A percentile compares a stretch with the other conserved stretches of the same genome.
These are phyloP conservation scores for Drosophila anceps DNA, from an alignment of 2,888 invertebrate genomes.

Conservation along the genomic window DNA sequence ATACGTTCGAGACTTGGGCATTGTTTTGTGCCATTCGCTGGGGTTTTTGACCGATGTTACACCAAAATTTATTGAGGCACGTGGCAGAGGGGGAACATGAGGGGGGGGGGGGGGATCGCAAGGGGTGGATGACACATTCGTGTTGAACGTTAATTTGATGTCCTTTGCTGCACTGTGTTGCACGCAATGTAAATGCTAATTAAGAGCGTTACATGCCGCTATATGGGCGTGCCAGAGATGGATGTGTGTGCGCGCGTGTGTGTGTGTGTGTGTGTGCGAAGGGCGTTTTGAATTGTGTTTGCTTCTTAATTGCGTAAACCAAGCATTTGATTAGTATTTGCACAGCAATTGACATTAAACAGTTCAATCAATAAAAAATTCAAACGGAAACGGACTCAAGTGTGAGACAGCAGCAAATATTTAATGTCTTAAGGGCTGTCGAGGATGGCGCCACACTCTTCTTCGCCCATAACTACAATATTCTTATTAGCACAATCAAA, in stretches of 20 bases:
- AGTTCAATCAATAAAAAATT: conserved; percentile 76
- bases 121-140: conserved; percentile 13
- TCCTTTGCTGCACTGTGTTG: conserved; percentile 60
- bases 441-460: background rate
- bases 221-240: conserved; percentile 39
- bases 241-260: conserved; percentile 5
- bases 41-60: conserved; percentile 55
- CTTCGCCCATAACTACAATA: conserved; percentile 33
- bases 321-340: conserved; percentile 77
- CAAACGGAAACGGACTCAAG: conserved; percentile 55
- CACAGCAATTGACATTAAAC: conserved; percentile 76
- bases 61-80: conserved; percentile 10
- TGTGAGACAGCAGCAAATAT: conserved; percentile 71
- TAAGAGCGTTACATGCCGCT: conserved; percentile 48
- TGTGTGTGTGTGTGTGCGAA: conserved; percentile 3
- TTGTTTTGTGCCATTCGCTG: conserved; percentile 3
- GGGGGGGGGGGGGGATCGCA: background rate
- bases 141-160: conserved; percentile 66
- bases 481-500: conserved; percentile 61
- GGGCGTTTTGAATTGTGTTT: conserved; percentile 41
- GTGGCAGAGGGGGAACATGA: background rate
- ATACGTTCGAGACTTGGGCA: conserved; percentile 39
- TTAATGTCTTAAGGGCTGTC: conserved; percentile 47
- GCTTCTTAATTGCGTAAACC: conserved; percentile 72
- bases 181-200: conserved; percentile 78